A percentile compares a stretch with the other conserved stretches of the same genome.
These are phyloP conservation scores for Spheniscus mendiculus DNA, from an alignment of 2,113 vertebrate genomes.

Conservation along the genomic window DNA sequence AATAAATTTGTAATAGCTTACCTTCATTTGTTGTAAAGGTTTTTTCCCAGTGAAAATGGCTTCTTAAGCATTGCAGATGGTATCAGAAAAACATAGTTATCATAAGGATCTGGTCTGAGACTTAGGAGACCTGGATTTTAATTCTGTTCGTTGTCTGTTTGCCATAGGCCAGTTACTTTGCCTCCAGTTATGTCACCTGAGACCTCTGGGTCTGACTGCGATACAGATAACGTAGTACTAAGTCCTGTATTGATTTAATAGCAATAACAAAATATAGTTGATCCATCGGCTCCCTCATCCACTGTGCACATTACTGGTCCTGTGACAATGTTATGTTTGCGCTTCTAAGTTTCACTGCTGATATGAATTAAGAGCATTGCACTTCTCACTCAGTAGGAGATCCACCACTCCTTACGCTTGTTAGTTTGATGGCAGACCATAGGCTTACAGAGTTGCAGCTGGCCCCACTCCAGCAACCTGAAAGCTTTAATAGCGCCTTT, in stretches of 20 bases:
- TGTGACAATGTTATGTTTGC: background rate
- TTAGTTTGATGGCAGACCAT: background rate
- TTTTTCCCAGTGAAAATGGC: background rate
- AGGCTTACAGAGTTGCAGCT: background rate
- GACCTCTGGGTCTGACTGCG: background rate
- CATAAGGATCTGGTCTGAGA: background rate
- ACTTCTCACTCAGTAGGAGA: background rate
- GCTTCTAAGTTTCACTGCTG: background rate
- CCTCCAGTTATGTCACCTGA: background rate
- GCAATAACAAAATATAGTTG: background rate
- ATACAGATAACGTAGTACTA: background rate
- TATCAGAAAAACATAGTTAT: background rate
- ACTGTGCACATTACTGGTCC: background rate
- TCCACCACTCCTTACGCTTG: background rate
- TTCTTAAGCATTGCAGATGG: background rate
- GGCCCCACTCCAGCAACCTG: background rate
- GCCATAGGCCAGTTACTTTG: background rate
- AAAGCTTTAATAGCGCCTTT: background rate
- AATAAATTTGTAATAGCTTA: background rate
- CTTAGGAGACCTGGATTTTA: background rate
- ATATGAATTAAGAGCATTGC: background rate
- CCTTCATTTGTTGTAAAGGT: background rate
- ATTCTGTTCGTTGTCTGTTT: slow-evolving; percentile 2
- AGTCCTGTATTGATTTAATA: background rate
- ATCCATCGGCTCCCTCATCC: background rate